phyloP scores from a whole-genome alignment of 2,888 invertebrate species.

The Teinopalpus imperialis region DNA sequence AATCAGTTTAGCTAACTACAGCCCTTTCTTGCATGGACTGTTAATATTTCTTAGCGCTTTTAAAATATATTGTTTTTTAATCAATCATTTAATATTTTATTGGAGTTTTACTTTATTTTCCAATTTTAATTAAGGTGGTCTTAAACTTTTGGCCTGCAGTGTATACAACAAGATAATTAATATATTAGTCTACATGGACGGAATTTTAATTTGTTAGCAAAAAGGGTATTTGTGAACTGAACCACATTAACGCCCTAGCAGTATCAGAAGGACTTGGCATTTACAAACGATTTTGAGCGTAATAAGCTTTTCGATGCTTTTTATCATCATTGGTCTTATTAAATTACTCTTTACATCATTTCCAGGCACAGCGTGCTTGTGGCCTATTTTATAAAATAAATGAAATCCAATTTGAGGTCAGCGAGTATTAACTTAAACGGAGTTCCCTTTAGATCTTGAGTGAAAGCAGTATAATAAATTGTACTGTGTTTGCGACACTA shows the following conservation, averaged over 20 bases:
- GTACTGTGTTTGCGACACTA: constrained; percentile 9
- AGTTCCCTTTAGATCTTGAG: neutral
- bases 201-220: too few species aligned
- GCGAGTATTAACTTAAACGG: neutral
- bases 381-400: neutral
- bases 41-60: too few species aligned
- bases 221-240: too few species aligned
- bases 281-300: neutral
- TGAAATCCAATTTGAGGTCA: constrained; percentile 2
- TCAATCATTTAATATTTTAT: too few species aligned
- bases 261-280: neutral
- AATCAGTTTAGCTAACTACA: too few species aligned
- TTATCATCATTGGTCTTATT: neutral
- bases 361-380: neutral
- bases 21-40: too few species aligned
- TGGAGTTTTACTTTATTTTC: too few species aligned
- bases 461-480: constrained; percentile 7
- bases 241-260: neutral
- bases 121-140: too few species aligned
- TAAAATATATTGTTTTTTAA: too few species aligned
- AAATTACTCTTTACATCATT: neutral
- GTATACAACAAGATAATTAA: too few species aligned
- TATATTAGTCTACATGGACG: too few species aligned
- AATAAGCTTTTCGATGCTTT: neutral
- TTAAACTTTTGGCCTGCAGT: too few species aligned